Evolutionary conservation across 2,797 vertebrate species (phyloP).

Genomic region (Macropus fuliginosus): DNA sequence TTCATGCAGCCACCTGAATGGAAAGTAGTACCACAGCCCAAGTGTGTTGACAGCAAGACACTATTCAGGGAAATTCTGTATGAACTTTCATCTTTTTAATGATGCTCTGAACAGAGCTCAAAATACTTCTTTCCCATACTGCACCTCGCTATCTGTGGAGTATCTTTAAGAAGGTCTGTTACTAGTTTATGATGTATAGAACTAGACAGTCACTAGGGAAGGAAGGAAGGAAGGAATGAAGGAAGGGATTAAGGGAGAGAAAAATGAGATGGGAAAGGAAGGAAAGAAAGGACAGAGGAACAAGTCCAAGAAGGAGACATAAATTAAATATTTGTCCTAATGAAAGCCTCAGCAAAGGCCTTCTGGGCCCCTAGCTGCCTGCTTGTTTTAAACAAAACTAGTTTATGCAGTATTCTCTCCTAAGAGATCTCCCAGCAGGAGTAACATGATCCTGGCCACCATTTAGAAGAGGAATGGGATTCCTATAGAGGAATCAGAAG

Average conservation of each 20-base stretch:
- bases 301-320: not conserved
- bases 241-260: not conserved
- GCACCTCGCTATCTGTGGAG: not conserved
- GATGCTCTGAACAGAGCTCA: not conserved
- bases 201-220: not conserved
- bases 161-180: not conserved
- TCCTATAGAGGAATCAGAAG: not conserved
- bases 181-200: not conserved
- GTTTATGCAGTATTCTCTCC: not conserved
- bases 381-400: not conserved
- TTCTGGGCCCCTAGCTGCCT: not conserved
- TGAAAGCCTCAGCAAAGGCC: not conserved
- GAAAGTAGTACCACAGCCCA: not conserved
- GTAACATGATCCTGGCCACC: not conserved
- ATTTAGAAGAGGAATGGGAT: not conserved
- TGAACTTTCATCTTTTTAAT: not conserved
- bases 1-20: not conserved
- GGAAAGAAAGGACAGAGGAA: not conserved
- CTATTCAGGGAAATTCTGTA: not conserved
- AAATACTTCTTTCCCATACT: not conserved
- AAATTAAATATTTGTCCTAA: not conserved
- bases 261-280: not conserved
- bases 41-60: not conserved
- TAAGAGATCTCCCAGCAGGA: not conserved
- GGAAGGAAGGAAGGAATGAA: not conserved